Evolutionary conservation across 2,113 vertebrate species (phyloP), one percentile per base, ranked within the genome.

Genomic region (Gambusia holbrooki): DNA sequence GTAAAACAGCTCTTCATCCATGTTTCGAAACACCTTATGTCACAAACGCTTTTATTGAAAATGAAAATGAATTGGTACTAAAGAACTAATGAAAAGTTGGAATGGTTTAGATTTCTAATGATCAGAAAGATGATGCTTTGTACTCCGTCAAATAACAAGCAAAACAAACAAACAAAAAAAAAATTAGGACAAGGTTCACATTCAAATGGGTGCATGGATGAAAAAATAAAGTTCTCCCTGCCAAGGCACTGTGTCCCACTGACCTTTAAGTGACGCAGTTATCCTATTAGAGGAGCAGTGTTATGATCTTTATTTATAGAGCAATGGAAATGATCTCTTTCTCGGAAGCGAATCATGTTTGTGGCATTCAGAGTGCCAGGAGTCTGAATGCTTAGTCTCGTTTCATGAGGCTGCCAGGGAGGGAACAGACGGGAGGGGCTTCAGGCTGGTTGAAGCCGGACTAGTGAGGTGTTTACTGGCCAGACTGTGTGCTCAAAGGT

Each of bases 401-500:
- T 66, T 88, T 87, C 81, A 74, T 73, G 45, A 17, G 35, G 33
- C 25, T 25, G 40, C 12, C 15, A 15, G 40, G 40, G 40, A 42
- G 40, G 40, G 40, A 42, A 4, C 4, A 71, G 19, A 13, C 29
- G 81, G n/a, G 83, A 58, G 69, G 77, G 58, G 75, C 15, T 70
- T 33, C 71, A 30, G 72, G 29, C 87, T 77, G 83, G 89, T 66
- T 76, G 30, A 66, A 80, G 74, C 87, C 66, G 8, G 85, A 73
- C 29, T 67, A 78, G 40, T 32, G 32, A 81, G 71, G 80, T 94
- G 92, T 94, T 94, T 93, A 94, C 89, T 73, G 65, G 75, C 62
- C 67, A 48, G 35, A 62, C 73, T 37, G 73, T 66, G 77, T 67
- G 27, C 30, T 32, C 22, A 85, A 86, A 91, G 87, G 89, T 87